Base-by-base conservation (phyloP, 2,797 vertebrate species). In the Myiotriccus ornatus region DNA sequence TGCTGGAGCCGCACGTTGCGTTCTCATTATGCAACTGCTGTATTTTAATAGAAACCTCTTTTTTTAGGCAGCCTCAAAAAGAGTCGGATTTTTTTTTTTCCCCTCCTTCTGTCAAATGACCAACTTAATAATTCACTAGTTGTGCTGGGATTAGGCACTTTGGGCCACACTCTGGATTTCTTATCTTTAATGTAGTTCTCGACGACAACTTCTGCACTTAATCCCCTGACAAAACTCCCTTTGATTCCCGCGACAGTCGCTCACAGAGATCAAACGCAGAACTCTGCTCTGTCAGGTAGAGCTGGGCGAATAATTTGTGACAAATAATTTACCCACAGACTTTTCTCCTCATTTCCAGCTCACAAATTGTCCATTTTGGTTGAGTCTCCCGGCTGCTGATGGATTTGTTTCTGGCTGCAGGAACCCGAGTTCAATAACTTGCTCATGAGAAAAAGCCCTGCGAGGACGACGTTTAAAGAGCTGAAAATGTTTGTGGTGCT, bases 141-240 rank as follows among this genome's bases (percentile, higher is more conserved):
- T 97, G 94, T 96, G 87, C 93, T 90, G 87, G 95, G 95, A 97
- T 97, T 96, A 97, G 95, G 91, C 90, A 96, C 94, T 95, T 96
- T 91, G 94, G 96, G 78, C 95, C 95, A 96, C 95, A 94, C 94
- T 95, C 95, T 93, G 96, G 95, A 96, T 96, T 97, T 94, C 96
- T 97, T 96, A 96, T 97, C 96, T 97, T 88, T 96, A 95, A 96
- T 96, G 93, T 96, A 94, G 89, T 91, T 76, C 95, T 96, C 50
- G 68, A 95, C 74, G 94, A 96, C 95, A 95, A 96, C 93, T 97
- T 73, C 96, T 96, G 84, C 91, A 93, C 91, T 96, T 97, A 97
- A 97, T 97, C 96, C 96, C 94, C 95, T 97, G 95, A 97, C 95
- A 97, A 96, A 97, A 96, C 95, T 93, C 67, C 91, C 95, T 97